A percentile compares a stretch with the other conserved stretches of the same genome.
phyloP scores from a whole-genome alignment of 2,888 invertebrate genomes.

The Drosophila fulvimacula region DNA sequence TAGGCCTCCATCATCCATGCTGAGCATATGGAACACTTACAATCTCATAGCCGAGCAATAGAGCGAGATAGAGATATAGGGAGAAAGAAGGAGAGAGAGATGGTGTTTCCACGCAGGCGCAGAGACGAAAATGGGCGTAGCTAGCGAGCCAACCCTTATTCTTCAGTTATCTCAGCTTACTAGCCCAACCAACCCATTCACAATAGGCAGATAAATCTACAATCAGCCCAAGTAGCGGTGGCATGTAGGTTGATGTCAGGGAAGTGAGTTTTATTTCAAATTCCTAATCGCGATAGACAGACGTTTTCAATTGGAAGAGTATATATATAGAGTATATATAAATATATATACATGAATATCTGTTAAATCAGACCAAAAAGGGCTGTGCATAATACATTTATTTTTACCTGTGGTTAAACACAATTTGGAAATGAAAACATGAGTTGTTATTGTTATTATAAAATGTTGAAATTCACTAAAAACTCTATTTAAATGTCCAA shows the following conservation, averaged over 20 bases:
- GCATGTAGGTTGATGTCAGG: background rate
- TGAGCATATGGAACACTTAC: background rate
- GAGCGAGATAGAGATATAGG: background rate
- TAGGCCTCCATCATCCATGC: background rate
- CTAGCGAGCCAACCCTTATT: constrained; percentile 17
- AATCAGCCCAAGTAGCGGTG: background rate
- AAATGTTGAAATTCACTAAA: background rate
- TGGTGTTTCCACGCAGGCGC: constrained; percentile 38
- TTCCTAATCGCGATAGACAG: background rate
- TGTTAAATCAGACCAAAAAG: background rate
- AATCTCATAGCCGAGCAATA: background rate
- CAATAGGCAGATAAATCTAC: constrained; percentile 1
- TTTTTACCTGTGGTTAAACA: background rate
- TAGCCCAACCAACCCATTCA: constrained; percentile 1
- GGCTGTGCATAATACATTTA: background rate
- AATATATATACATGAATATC: background rate
- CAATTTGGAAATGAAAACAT: background rate
- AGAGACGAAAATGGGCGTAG: constrained; percentile 33
- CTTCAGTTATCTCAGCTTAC: background rate
- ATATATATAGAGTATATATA: no score
- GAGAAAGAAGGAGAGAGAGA: constrained; percentile 10
- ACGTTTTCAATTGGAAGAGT: constrained; percentile 1
- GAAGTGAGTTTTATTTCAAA: constrained; percentile 3
- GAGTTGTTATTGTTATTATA: background rate
- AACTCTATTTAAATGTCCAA: background rate